Evolutionary conservation across 1,140 invertebrate species (phyloP).

Genomic region (Mactra quadrangularis): DNA sequence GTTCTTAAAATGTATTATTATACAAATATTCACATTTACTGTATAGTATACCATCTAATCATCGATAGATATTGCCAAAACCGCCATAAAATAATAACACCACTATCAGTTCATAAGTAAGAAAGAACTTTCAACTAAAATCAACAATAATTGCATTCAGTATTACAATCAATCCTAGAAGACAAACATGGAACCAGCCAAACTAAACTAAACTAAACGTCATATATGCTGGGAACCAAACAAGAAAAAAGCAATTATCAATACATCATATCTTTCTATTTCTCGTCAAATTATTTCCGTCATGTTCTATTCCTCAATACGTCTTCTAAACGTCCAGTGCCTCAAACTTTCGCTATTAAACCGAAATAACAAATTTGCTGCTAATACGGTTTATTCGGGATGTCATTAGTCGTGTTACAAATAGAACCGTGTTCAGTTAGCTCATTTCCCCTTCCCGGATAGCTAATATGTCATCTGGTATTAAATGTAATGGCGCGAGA

Average conservation of each 20-base stretch:
- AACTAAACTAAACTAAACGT: too few relatives aligned
- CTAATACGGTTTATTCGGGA: conserved; percentile 57
- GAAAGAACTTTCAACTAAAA: too few relatives aligned
- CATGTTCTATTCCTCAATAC: conserved; percentile 20
- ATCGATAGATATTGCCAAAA: too few relatives aligned
- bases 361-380: conserved; percentile 59
- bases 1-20: too few relatives aligned
- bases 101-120: too few relatives aligned
- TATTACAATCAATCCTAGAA: too few relatives aligned
- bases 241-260: neutral
- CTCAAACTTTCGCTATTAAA: conserved; percentile 45
- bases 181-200: too few relatives aligned
- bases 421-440: conserved; percentile 51
- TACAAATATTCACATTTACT: too few relatives aligned
- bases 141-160: too few relatives aligned
- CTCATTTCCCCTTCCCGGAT: conserved; percentile 48
- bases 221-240: too few relatives aligned
- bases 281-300: conserved; percentile 5
- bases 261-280: neutral
- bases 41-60: too few relatives aligned
- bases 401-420: conserved; percentile 62
- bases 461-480: conserved; percentile 62
- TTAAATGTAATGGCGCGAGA: conserved; percentile 50
- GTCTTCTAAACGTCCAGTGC: conserved; percentile 18
- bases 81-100: too few relatives aligned